phyloP scores from a whole-genome alignment of 2,888 invertebrate genomes.

The Lycocerus yunnanus region DNA sequence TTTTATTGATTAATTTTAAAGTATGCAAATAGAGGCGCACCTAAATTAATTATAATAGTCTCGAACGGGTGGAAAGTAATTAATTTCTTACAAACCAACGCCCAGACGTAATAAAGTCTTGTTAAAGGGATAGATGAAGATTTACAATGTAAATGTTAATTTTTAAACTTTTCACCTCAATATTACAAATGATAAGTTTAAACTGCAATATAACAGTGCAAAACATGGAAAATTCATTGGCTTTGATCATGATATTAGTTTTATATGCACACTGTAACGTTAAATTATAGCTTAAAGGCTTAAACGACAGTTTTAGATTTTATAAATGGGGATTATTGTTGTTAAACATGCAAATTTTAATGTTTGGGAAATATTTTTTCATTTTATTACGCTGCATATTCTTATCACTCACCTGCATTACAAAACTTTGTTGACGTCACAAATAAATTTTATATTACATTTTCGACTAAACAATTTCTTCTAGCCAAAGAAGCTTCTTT shows the following conservation, averaged over 20 bases:
- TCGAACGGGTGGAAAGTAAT: neutral
- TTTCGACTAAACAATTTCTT: neutral
- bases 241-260: neutral
- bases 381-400: neutral
- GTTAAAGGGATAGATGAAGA: neutral
- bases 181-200: neutral
- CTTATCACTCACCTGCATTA: neutral
- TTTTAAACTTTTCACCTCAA: neutral
- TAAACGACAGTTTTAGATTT: neutral
- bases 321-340: neutral
- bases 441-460: neutral
- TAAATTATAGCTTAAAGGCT: neutral
- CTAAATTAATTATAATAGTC: slow-evolving; percentile 2
- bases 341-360: neutral
- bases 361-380: neutral
- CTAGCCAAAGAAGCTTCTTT: neutral
- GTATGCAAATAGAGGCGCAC: neutral
- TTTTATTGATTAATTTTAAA: neutral
- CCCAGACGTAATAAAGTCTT: neutral
- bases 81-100: neutral
- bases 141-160: neutral
- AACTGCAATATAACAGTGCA: neutral
- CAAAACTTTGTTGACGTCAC: neutral
- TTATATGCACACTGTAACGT: neutral
- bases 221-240: neutral